phyloP scores from a whole-genome alignment of 1,140 invertebrate genomes.

The Micrasema minimum region DNA sequence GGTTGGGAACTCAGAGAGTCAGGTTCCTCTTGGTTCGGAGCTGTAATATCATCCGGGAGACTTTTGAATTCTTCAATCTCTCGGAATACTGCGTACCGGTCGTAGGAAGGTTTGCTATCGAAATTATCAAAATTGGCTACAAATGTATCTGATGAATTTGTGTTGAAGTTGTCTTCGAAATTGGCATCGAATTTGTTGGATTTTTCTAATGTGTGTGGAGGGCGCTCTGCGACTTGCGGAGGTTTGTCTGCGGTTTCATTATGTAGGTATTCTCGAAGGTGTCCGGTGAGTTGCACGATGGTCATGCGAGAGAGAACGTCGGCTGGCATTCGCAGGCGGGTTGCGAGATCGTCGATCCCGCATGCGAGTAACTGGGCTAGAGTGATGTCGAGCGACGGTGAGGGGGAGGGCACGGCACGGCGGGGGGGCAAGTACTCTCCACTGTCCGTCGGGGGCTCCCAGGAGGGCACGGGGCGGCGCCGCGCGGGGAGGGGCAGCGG shows the following conservation, averaged over 20 bases:
- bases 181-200: slow-evolving; percentile 62
- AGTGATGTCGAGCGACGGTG: slow-evolving; percentile 74
- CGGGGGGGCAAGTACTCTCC: slow-evolving; percentile 74
- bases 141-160: slow-evolving; percentile 59
- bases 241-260: slow-evolving; percentile 57
- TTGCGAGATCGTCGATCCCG: slow-evolving; percentile 81
- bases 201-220: slow-evolving; percentile 36
- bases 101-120: slow-evolving; percentile 65
- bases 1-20: slow-evolving; percentile 53
- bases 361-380: slow-evolving; percentile 83
- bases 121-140: slow-evolving; percentile 74
- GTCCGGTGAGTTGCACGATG: slow-evolving; percentile 83
- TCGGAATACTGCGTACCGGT: slow-evolving; percentile 86
- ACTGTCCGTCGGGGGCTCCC: slow-evolving; percentile 67
- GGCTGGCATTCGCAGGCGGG: slow-evolving; percentile 79
- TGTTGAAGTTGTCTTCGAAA: slow-evolving; percentile 70
- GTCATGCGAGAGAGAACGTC: slow-evolving; percentile 85
- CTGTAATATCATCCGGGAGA: slow-evolving; percentile 63
- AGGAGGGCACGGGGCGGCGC: slow-evolving; percentile 61
- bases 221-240: slow-evolving; percentile 44
- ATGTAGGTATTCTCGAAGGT: slow-evolving; percentile 75
- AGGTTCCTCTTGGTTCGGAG: slow-evolving; percentile 51
- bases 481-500: slow-evolving; percentile 74
- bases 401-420: slow-evolving; percentile 52
- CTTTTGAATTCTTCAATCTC: slow-evolving; percentile 79